These are phyloP conservation scores for Coregonus suidteri DNA, from an alignment of 2,797 vertebrate species.

Conservation along the genomic window DNA sequence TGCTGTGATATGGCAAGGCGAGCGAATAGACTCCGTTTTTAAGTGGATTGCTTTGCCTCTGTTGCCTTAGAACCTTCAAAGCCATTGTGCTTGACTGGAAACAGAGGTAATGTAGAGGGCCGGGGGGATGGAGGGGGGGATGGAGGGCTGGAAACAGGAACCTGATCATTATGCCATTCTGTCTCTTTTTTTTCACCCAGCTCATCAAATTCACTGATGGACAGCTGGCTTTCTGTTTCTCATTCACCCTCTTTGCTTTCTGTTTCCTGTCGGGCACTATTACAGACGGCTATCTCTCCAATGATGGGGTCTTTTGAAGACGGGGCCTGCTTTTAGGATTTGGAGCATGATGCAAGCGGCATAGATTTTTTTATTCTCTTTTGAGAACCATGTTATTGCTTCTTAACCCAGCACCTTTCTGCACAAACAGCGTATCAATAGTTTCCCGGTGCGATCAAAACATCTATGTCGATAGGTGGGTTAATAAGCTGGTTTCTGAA, in stretches of 20 bases:
- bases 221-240: conserved; percentile 54
- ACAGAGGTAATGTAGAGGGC: conserved; percentile 26
- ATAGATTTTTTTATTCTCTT: conserved; percentile 57
- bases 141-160: conserved; percentile 43
- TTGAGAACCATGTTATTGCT: conserved; percentile 66
- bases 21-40: not conserved
- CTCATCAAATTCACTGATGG: conserved; percentile 57
- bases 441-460: conserved; percentile 63
- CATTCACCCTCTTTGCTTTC: conserved; percentile 24
- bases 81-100: conserved; percentile 38
- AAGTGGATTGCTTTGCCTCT: conserved; percentile 28
- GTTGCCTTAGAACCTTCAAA: conserved; percentile 35
- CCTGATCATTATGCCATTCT: conserved; percentile 52
- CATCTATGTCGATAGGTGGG: conserved; percentile 50
- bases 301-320: conserved; percentile 62
- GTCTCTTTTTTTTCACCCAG: conserved; percentile 55
- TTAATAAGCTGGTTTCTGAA: conserved; percentile 65
- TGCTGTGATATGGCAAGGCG: conserved; percentile 22
- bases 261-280: conserved; percentile 56
- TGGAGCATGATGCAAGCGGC: conserved; percentile 53
- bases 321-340: conserved; percentile 57
- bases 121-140: conserved; percentile 1
- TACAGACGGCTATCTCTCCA: conserved; percentile 53
- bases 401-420: conserved; percentile 53
- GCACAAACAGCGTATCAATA: conserved; percentile 54